Conservation (phyloP, 2,888 invertebrate species). For the Meandrusa payeni region DNA sequence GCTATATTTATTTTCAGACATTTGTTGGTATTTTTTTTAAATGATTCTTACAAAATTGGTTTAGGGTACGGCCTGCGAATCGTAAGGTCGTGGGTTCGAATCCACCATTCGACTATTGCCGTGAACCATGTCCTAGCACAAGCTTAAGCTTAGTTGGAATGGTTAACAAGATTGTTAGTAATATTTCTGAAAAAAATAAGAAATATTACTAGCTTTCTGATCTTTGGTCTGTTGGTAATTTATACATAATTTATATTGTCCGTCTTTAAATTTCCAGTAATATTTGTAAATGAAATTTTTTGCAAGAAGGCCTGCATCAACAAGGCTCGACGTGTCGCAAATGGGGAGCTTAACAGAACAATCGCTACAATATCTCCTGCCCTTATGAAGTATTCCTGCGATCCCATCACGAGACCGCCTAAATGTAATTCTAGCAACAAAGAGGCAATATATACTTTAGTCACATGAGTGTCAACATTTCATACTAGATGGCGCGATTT, state of each 20-base stretch:
- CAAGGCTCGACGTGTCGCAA: slow-evolving; percentile 38
- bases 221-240: too few relatives aligned
- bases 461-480: slow-evolving; percentile 20
- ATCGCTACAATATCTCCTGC: slow-evolving; percentile 16
- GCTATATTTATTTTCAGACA: slow-evolving; percentile 27
- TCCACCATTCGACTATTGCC: too few relatives aligned
- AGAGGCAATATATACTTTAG: slow-evolving; percentile 9
- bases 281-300: slow-evolving; percentile 58
- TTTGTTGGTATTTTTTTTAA: slow-evolving; percentile 26
- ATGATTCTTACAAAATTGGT: slow-evolving; percentile 23
- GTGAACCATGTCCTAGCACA: too few relatives aligned
- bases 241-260: too few relatives aligned
- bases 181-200: too few relatives aligned
- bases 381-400: slow-evolving; percentile 31
- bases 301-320: slow-evolving; percentile 54
- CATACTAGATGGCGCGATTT: slow-evolving; percentile 38
- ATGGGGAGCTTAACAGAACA: slow-evolving; percentile 42
- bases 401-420: slow-evolving; percentile 29
- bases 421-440: slow-evolving; percentile 24
- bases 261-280: slow-evolving; percentile 49
- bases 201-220: too few relatives aligned
- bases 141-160: too few relatives aligned
- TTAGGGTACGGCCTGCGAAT: too few relatives aligned
- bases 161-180: too few relatives aligned
- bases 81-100: too few relatives aligned